Conservation (phyloP, 2,888 invertebrate genomes). For the Gryllus longicercus region DNA sequence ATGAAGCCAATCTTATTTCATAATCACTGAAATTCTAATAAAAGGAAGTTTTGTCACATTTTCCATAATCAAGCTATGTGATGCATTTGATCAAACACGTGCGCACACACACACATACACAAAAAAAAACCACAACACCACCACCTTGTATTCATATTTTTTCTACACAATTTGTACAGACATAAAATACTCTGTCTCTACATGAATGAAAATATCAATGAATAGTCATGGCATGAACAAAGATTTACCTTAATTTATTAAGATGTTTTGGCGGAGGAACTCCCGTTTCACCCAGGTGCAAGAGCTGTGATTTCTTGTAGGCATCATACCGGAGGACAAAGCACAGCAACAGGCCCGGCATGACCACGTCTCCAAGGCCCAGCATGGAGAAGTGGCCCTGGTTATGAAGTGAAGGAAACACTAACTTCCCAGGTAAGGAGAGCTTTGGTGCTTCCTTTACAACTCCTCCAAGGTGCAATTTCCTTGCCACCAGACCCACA, state of each 20-base stretch:
- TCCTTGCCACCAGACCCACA: conserved; percentile 88
- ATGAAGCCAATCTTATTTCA: no score
- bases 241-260: conserved; percentile 45
- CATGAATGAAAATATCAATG: background rate
- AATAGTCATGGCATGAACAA: background rate
- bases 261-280: conserved; percentile 56
- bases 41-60: no score
- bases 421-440: conserved; percentile 92
- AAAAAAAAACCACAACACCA: no score
- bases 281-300: conserved; percentile 57
- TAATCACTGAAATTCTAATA: no score
- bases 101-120: no score
- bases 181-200: no score
- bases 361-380: conserved; percentile 60
- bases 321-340: conserved; percentile 97
- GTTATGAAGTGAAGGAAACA: conserved; percentile 95
- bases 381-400: conserved; percentile 95
- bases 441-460: conserved; percentile 91
- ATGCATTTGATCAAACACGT: no score
- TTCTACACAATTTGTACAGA: no score
- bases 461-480: conserved; percentile 85
- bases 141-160: no score
- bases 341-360: conserved; percentile 92
- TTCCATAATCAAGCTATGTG: no score
- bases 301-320: conserved; percentile 84